Evolutionary conservation across 2,113 vertebrate genomes (phyloP).

Genomic region (Oreochromis aureus): DNA sequence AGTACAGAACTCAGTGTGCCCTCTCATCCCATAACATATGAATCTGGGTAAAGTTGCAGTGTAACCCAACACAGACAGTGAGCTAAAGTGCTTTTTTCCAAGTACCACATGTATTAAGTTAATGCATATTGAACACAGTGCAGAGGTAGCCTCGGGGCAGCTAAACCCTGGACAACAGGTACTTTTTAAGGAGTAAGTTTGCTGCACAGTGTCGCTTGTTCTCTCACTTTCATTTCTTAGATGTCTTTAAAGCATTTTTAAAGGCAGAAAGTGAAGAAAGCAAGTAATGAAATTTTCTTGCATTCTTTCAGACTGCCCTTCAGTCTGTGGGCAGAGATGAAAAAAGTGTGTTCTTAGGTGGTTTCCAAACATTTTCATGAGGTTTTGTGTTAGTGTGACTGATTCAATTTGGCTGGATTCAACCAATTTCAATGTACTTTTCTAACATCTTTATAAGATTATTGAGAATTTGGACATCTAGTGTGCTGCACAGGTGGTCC

Average conservation of each 20-base stretch:
- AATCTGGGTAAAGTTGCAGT: not conserved
- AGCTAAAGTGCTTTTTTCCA: not conserved
- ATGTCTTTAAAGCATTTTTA: not conserved
- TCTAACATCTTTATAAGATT: not conserved
- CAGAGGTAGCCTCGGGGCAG: constrained; percentile 11
- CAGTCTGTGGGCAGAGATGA: not conserved
- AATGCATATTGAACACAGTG: not conserved
- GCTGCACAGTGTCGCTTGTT: not conserved
- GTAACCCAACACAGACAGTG: constrained; percentile 20
- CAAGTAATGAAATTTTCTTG: not conserved
- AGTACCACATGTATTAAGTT: constrained; percentile 30
- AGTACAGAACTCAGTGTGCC: not conserved
- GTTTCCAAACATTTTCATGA: constrained; percentile 15
- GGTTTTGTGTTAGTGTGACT: constrained; percentile 7
- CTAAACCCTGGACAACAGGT: not conserved
- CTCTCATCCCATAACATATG: not conserved
- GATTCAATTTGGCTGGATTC: constrained; percentile 8
- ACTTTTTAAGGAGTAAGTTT: not conserved
- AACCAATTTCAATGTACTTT: not conserved
- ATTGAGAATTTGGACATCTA: not conserved
- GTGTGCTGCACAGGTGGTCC: not conserved
- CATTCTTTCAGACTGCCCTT: not conserved
- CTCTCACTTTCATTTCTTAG: not conserved
- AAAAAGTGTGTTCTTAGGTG: not conserved
- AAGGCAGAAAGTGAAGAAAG: not conserved